These are phyloP conservation scores for Calonectris borealis DNA, from an alignment of 2,113 vertebrate species.

Conservation along the genomic window DNA sequence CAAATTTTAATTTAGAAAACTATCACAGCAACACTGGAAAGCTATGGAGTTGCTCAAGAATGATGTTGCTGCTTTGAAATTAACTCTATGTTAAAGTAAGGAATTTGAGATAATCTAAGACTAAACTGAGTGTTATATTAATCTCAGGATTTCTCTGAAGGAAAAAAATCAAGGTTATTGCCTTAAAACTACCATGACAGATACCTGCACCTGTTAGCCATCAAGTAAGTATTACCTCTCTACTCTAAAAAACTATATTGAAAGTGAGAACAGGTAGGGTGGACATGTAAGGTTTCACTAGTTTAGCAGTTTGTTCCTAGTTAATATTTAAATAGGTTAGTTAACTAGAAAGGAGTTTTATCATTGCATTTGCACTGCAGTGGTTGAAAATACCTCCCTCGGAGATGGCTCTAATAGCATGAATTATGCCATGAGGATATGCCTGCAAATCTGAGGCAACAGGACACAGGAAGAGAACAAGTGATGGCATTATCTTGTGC, in stretches of 20 bases:
- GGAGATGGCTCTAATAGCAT: background rate
- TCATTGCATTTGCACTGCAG: background rate
- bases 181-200: background rate
- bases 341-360: background rate
- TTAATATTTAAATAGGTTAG: background rate
- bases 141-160: background rate
- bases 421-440: background rate
- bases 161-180: background rate
- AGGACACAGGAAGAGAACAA: background rate
- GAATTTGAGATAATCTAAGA: background rate
- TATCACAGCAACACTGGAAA: background rate
- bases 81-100: background rate
- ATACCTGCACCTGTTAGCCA: background rate
- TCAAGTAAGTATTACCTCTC: background rate
- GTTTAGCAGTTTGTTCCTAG: background rate
- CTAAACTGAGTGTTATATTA: background rate
- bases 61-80: background rate
- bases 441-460: background rate
- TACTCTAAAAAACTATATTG: background rate
- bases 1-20: background rate
- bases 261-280: background rate
- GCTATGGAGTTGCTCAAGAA: background rate
- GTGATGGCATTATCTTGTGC: background rate
- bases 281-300: background rate
- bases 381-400: background rate